phyloP scores from a whole-genome alignment of 2,888 invertebrate genomes.

The Piscicola geometra region DNA sequence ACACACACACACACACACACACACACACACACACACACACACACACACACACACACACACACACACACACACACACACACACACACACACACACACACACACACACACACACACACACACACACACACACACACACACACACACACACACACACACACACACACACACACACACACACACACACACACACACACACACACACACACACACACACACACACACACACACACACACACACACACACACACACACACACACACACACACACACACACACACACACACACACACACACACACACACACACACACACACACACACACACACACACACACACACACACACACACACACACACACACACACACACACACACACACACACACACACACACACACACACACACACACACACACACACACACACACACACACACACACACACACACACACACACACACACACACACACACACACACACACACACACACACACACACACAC shows the following conservation, averaged over 20 bases:
- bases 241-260: no score
- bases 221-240: no score
- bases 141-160: background rate
- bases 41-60: constrained; percentile 32
- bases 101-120: constrained; percentile 37
- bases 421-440: no score
- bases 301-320: no score
- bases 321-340: background rate
- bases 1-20: background rate
- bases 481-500: no score
- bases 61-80: constrained; percentile 5
- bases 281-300: no score
- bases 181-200: constrained; percentile 6
- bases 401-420: no score
- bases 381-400: background rate
- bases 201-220: background rate
- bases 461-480: no score
- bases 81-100: background rate
- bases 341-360: background rate
- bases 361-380: constrained; percentile 9
- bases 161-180: background rate
- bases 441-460: no score
- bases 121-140: constrained; percentile 9
- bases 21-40: constrained; percentile 29
- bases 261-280: no score